Evolutionary conservation across 2,888 invertebrate species (phyloP).

Genomic region (Agrotis exclamationis): DNA sequence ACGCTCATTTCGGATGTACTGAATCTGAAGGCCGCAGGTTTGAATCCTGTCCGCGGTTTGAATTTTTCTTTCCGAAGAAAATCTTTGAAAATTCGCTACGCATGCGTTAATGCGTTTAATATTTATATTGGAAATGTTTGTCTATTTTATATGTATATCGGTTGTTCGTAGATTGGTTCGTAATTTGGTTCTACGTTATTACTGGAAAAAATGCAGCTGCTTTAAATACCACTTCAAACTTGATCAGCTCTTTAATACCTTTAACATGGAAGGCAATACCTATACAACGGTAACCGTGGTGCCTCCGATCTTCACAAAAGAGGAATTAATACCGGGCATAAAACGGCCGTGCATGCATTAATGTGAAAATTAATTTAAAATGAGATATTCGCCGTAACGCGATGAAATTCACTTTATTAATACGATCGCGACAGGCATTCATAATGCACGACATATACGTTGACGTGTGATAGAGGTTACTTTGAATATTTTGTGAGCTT

Average conservation of each 20-base stretch:
- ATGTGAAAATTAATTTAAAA: constrained; percentile 45
- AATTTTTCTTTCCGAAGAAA: too few relatives aligned
- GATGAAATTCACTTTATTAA: constrained; percentile 50
- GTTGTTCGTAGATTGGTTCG: too few relatives aligned
- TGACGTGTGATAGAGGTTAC: constrained; percentile 26
- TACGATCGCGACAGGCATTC: constrained; percentile 29
- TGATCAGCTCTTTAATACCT: background rate
- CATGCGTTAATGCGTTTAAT: too few relatives aligned
- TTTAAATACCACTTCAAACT: background rate
- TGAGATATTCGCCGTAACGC: constrained; percentile 27
- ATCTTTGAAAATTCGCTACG: too few relatives aligned
- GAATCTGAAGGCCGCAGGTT: too few relatives aligned
- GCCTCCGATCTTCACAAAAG: background rate
- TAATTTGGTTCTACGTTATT: too few relatives aligned
- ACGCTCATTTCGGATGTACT: too few relatives aligned
- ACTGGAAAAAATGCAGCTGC: background rate
- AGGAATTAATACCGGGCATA: constrained; percentile 9
- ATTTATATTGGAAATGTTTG: too few relatives aligned
- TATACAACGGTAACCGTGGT: background rate
- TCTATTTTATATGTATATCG: too few relatives aligned
- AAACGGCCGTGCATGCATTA: constrained; percentile 10
- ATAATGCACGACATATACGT: constrained; percentile 16
- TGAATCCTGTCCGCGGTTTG: too few relatives aligned
- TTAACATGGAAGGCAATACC: too few relatives aligned
- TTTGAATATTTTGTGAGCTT: background rate